Evolutionary conservation across 2,797 vertebrate genomes (phyloP).

Genomic region (Anabacerthia variegaticeps): DNA sequence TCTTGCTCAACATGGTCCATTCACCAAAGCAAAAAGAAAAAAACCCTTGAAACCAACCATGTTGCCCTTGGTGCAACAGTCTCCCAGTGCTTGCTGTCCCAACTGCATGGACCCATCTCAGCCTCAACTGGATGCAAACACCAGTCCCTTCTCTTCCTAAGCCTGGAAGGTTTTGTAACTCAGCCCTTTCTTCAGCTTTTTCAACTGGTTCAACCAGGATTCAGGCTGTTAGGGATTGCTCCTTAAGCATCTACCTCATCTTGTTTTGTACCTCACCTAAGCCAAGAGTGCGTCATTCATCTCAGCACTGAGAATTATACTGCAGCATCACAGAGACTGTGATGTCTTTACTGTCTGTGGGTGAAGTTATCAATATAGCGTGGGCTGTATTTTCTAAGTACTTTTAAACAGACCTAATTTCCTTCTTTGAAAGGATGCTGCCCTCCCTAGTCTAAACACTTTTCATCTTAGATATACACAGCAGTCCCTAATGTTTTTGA

Average conservation of each 20-base stretch:
- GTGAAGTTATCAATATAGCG: not conserved
- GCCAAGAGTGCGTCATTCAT: not conserved
- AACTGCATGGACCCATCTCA: not conserved
- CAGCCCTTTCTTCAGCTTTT: not conserved
- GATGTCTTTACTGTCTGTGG: not conserved
- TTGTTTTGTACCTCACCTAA: accelerated
- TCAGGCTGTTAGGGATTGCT: not conserved
- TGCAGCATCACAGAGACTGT: not conserved
- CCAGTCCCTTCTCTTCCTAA: not conserved
- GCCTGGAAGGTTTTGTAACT: not conserved
- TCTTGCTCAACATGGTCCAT: not conserved
- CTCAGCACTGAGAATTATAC: no score
- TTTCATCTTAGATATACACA: not conserved
- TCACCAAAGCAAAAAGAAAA: not conserved
- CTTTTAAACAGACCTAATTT: not conserved
- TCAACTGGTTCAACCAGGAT: not conserved
- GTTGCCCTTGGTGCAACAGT: not conserved
- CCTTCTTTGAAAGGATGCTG: not conserved
- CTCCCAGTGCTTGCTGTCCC: accelerated
- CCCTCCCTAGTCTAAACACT: not conserved
- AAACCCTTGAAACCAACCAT: not conserved
- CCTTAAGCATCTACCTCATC: not conserved
- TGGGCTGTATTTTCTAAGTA: not conserved
- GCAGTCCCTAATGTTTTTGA: not conserved
- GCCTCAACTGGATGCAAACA: not conserved